phyloP scores from a whole-genome alignment of 2,888 invertebrate genomes.

The Papilio elwesi region DNA sequence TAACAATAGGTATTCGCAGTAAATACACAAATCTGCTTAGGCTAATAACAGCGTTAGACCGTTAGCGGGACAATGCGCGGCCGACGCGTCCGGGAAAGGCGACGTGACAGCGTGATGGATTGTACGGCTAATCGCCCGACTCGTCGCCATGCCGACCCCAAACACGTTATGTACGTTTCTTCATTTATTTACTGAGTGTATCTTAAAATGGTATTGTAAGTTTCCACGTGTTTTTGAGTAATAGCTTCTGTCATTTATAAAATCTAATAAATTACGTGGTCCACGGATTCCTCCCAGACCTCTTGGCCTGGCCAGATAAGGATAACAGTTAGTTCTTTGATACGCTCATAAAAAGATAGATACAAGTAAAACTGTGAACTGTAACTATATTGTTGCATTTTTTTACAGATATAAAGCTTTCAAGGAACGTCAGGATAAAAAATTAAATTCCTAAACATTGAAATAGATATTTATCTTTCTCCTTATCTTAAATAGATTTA shows the following conservation, averaged over 20 bases:
- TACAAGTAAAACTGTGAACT: too few relatives aligned
- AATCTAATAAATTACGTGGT: not conserved
- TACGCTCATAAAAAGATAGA: too few relatives aligned
- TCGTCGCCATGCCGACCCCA: conserved; percentile 57
- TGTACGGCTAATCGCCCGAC: conserved; percentile 61
- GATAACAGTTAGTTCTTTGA: not conserved
- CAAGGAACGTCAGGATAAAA: too few relatives aligned
- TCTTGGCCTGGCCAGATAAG: not conserved
- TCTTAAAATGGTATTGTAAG: conserved; percentile 10
- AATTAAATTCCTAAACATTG: too few relatives aligned
- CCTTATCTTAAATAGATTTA: too few relatives aligned
- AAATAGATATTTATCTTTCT: too few relatives aligned
- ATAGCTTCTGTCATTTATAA: not conserved
- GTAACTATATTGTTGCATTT: too few relatives aligned
- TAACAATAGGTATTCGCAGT: conserved; percentile 44
- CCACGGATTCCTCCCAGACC: not conserved
- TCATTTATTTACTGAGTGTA: conserved; percentile 63
- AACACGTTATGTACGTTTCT: conserved; percentile 69
- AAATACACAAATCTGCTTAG: conserved; percentile 45
- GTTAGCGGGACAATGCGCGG: conserved; percentile 43
- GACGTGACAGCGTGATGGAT: conserved; percentile 66
- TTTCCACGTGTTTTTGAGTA: not conserved
- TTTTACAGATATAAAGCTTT: too few relatives aligned
- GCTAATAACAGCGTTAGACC: conserved; percentile 45
- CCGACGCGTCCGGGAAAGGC: conserved; percentile 38